These are phyloP conservation scores for Esperia sulphurella DNA, from an alignment of 2,888 invertebrate species.

Conservation along the genomic window DNA sequence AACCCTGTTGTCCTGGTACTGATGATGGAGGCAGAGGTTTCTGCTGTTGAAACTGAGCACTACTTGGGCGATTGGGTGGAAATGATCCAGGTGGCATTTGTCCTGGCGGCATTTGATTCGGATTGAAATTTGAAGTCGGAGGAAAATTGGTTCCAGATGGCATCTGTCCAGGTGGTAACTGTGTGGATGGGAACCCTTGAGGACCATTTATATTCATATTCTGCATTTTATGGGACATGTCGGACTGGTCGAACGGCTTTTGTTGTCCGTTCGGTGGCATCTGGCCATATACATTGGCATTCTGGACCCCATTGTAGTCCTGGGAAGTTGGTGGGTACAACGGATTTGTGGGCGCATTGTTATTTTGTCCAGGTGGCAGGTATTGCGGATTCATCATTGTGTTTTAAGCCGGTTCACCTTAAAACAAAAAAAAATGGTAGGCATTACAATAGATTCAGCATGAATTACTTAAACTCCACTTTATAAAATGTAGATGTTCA, in stretches of 20 bases:
- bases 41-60: conserved; percentile 26
- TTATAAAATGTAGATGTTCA: too few species aligned
- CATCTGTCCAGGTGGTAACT: conserved; percentile 47
- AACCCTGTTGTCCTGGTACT: conserved; percentile 28
- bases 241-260: conserved; percentile 35
- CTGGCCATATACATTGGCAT: conserved; percentile 57
- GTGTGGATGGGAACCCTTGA: conserved; percentile 53
- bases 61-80: conserved; percentile 29
- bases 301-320: conserved; percentile 64
- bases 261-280: conserved; percentile 49
- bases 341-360: conserved; percentile 64
- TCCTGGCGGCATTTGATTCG: conserved; percentile 35
- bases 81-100: conserved; percentile 43
- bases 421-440: conserved; percentile 15
- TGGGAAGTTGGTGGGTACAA: conserved; percentile 56
- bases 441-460: too few species aligned
- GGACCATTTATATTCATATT: conserved; percentile 64
- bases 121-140: conserved; percentile 40
- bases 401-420: conserved; percentile 44
- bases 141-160: conserved; percentile 42
- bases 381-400: conserved; percentile 75
- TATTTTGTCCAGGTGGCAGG: conserved; percentile 68
- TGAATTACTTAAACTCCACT: too few species aligned
- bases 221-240: conserved; percentile 72
- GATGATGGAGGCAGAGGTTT: conserved; percentile 36